Evolutionary conservation across 1,140 invertebrate genomes (phyloP).

Genomic region (Zophobas atratus): DNA sequence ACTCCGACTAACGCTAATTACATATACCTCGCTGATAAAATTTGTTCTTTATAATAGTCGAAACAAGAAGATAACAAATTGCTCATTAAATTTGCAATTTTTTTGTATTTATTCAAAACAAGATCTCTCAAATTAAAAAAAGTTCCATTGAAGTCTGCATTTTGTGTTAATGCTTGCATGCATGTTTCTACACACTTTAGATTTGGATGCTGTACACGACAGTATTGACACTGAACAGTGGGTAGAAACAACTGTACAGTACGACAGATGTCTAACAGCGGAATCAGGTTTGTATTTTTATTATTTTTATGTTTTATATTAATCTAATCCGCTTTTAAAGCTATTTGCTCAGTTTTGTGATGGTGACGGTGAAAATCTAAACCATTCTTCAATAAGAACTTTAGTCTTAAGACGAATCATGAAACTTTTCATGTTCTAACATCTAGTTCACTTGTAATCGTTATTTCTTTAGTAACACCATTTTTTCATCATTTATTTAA

Average conservation of each 20-base stretch:
- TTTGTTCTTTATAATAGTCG: not conserved
- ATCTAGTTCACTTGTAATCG: no score
- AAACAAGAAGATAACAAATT: not conserved
- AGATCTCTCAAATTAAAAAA: not conserved
- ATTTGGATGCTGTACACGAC: conserved; percentile 56
- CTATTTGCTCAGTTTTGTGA: not conserved
- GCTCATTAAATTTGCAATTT: no score
- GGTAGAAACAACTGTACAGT: conserved; percentile 60
- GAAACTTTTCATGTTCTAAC: not conserved
- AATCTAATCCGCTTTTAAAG: conserved; percentile 6
- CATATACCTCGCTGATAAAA: not conserved
- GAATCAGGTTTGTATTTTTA: conserved; percentile 63
- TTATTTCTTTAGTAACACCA: no score
- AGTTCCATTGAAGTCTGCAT: conserved; percentile 1
- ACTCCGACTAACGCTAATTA: not conserved
- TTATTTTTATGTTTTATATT: conserved; percentile 4
- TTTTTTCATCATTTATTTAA: conserved; percentile 20
- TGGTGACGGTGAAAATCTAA: not conserved
- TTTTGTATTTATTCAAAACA: no score
- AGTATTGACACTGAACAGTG: conserved; percentile 58
- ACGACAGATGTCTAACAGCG: conserved; percentile 53
- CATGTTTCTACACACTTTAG: conserved; percentile 58
- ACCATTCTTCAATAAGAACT: no score
- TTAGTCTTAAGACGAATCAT: not conserved
- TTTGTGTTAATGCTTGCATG: conserved; percentile 44